Evolutionary conservation across 2,888 invertebrate species (phyloP), one percentile per base, ranked within the genome.

Genomic region (Blastobasis adustella): DNA sequence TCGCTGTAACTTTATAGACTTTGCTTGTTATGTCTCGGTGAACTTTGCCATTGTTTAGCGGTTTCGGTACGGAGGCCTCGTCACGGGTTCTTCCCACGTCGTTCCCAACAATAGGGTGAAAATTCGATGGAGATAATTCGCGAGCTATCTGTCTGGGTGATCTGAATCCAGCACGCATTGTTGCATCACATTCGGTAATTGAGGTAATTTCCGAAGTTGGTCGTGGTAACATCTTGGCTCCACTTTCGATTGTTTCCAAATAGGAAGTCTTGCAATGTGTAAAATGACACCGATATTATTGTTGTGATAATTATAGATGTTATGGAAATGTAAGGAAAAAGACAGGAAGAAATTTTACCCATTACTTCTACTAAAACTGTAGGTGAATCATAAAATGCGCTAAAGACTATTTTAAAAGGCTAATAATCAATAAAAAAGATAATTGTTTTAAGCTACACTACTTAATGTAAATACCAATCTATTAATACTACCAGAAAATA

Each of bases 31-130:
- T 87, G 85, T 81, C 73, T 81, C 76, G 85, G 65, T 85, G 86
- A 84, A 84, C 85, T 82, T 80, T 80, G 84, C 87, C 82, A 88
- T 88, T 88, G 88, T 88, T 82, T 76, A 67, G 71, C 60, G 58
- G 59, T 58, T 61, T 53, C 23, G 58, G 54, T 46, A 59, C 57
- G 47, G 59, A 56, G 61, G 63, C 62, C 62, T 62, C 82, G 82
- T 87, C 82, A 84, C 84, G 83, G 76, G 72, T 58, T 66, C 61
- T 82, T 85, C 86, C 75, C 86, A 85, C 80, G 76, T 68, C 73
- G 64, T 69, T 60, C 52, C 56, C 58, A 61, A 88, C 86, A 87
- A 87, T 87, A 67, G 76, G 80, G 87, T 85, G 88, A 88, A 88
- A 88, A 88, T 86, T 85, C 73, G 81, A 71, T 65, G 73, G 62